A percentile compares a stretch with the other conserved stretches of the same genome.
Evolutionary conservation across 2,113 vertebrate genomes (phyloP).

Genomic region (Ophiodon elongatus): DNA sequence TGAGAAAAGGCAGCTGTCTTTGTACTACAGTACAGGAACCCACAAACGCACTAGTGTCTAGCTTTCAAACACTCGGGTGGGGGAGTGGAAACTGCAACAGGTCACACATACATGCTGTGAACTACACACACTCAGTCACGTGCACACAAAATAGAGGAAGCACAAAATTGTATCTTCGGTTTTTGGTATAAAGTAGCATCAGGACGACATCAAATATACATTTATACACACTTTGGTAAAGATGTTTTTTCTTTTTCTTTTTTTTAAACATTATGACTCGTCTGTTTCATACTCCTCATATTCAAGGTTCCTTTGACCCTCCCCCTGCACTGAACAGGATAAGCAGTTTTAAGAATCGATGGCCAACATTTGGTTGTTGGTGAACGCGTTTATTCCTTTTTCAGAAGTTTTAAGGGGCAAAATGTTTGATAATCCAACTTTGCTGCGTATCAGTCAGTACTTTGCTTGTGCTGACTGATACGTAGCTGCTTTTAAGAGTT

Average conservation of each 20-base stretch:
- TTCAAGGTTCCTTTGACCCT: neutral
- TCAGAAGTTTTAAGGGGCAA: neutral
- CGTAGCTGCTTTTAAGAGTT: neutral
- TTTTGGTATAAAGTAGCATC: neutral
- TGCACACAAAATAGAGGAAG: constrained; percentile 1
- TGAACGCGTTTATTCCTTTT: neutral
- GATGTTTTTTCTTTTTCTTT: neutral
- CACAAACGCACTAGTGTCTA: constrained; percentile 1
- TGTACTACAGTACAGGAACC: constrained; percentile 57
- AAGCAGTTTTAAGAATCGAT: neutral
- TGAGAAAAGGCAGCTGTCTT: constrained; percentile 78
- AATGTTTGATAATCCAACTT: neutral
- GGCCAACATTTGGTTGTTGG: neutral
- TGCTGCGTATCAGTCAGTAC: too few relatives aligned
- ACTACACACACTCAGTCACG: neutral
- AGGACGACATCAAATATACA: neutral
- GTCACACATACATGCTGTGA: constrained; percentile 12
- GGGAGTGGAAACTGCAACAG: constrained; percentile 30
- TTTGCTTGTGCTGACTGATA: neutral
- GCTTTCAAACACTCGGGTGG: constrained; percentile 29
- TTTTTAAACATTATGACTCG: neutral
- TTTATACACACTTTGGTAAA: neutral
- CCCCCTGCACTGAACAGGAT: neutral
- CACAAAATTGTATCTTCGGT: neutral
- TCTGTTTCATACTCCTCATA: neutral